Evolutionary conservation across 2,797 vertebrate genomes (phyloP), one percentile per base, ranked within the genome.

Genomic region (Myotis vivesi): DNA sequence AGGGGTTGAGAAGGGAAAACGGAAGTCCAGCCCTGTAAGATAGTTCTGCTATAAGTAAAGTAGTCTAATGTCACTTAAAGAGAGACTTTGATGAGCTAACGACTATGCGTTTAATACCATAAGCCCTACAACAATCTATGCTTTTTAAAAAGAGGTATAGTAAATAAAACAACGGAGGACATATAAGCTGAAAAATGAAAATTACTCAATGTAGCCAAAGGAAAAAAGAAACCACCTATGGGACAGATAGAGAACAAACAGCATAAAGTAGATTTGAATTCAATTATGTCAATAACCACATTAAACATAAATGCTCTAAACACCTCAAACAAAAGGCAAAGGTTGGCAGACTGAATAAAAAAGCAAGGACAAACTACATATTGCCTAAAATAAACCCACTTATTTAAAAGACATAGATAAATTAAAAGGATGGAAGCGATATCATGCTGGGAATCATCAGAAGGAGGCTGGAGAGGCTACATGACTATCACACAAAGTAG

Each of bases 281-380:
- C 51, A 23, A 13, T 69, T 19, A 28, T 28, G 25, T 62, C 44
- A 41, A 73, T 16, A 53, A 87, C 13, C 5, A 30, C 8, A 73
- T 7, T 72, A 80, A 75, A 23, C 11, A n/a, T 51, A 87, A 92
- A 85, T 33, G 84, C 33, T 84, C n/a, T 75, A 81, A 91, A 82
- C 11, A 92, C 5, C 8, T 83, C 66, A n/a, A 62, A 46, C 59
- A 22, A 96, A 88, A 91, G 69, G 51, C 46, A 83, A 36, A 44
- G 71, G 53, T 46, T 30, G 6, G 69, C 36, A 36, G 33, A 28
- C 23, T 73, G 30, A 38, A 41, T 76, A 36, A 62, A 79, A 83
- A 71, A 72, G 36, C 30, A 76, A 59, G 46, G 92, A 44, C 69
- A 79, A 66, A 36, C 19, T 17, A 44, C 7, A 53, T 49, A 5